These are phyloP conservation scores for Neofelis nebulosa DNA, from an alignment of 2,113 vertebrate species.

Conservation along the genomic window DNA sequence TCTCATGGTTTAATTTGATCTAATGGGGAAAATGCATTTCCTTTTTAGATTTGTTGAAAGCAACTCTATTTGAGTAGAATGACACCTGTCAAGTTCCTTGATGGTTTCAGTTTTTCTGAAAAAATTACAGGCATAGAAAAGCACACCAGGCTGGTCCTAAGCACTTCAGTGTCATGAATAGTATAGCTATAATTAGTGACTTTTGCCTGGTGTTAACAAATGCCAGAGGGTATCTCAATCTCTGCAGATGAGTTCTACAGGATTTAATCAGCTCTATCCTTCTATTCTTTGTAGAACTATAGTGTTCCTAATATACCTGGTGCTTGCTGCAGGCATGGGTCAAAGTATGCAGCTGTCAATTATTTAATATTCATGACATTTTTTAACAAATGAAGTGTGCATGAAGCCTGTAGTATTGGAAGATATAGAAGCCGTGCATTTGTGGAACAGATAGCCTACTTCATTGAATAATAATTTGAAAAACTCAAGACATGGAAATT, in stretches of 20 bases:
- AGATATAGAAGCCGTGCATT: slow-evolving; percentile 64
- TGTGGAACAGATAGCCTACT: slow-evolving; percentile 78
- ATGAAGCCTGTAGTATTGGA: slow-evolving; percentile 53
- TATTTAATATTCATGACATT: slow-evolving; percentile 76
- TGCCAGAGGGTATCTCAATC: slow-evolving; percentile 82
- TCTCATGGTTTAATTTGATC: slow-evolving; percentile 59
- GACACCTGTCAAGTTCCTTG: slow-evolving; percentile 74
- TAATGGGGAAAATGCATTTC: slow-evolving; percentile 46
- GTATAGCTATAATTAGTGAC: slow-evolving; percentile 84
- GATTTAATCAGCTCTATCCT: slow-evolving; percentile 86
- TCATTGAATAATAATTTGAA: slow-evolving; percentile 80
- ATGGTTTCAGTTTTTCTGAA: slow-evolving; percentile 73
- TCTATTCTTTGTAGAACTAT: slow-evolving; percentile 82
- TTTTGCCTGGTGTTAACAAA: slow-evolving; percentile 86
- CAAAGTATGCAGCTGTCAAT: slow-evolving; percentile 85
- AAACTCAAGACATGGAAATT: slow-evolving; percentile 73
- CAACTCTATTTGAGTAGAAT: slow-evolving; percentile 58
- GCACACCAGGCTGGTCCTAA: slow-evolving; percentile 78
- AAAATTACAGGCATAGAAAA: slow-evolving; percentile 76
- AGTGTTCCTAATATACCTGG: slow-evolving; percentile 80
- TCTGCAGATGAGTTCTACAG: slow-evolving; percentile 82
- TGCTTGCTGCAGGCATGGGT: slow-evolving; percentile 82
- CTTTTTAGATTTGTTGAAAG: slow-evolving; percentile 64
- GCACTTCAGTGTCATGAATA: slow-evolving; percentile 74
- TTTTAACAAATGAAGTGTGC: slow-evolving; percentile 70